Evolutionary conservation across 2,113 vertebrate genomes (phyloP), one percentile per base, ranked within the genome.

Genomic region (Sorex araneus): DNA sequence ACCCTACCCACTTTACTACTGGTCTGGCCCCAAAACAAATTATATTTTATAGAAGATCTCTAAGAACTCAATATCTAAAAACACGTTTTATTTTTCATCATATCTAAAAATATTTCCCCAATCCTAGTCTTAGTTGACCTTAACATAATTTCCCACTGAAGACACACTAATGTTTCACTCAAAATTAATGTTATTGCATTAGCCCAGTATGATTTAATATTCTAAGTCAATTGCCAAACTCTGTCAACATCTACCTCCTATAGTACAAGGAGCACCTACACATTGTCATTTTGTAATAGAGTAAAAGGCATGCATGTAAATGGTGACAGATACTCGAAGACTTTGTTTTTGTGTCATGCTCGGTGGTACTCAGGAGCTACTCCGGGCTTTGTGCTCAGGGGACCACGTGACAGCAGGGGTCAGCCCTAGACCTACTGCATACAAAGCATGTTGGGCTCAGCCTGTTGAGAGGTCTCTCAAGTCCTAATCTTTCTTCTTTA

Each of bases 1-100:
- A 13, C 13, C 47, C 9, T 50, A 50, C 47, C 47, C 47, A 13
- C 47, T 50, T 5, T 50, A 50, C 47, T 40, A 40, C 7, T 40
- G 40, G 40, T 50, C 47, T 50, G 47, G 47, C 47, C 47, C 47
- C 27, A 32, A 71, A 43, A 28, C 28, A 66, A 90, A 86, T 43
- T 21, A 12, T 76, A 94, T 73, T 79, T 84, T 76, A 79, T 6
- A 30, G 45, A 18, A 90, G 23, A 34, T 86, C 3, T 90, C 69
- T 84, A 80, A 69, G 43, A 90, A 94, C n/a, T 47, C 63, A 84
- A 1, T 90, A 79, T n/a, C 73, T 89, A 57, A 73, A 67, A 79
- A 70, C 16, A 85, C 57, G 4, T 19, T 11, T 60, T 19, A 4
- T 60, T 6, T 60, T 19, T 21, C 57, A 15, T 16, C 23, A 9